Evolutionary conservation across 2,797 vertebrate species (phyloP).

Genomic region (Syngnathus rostellatus): DNA sequence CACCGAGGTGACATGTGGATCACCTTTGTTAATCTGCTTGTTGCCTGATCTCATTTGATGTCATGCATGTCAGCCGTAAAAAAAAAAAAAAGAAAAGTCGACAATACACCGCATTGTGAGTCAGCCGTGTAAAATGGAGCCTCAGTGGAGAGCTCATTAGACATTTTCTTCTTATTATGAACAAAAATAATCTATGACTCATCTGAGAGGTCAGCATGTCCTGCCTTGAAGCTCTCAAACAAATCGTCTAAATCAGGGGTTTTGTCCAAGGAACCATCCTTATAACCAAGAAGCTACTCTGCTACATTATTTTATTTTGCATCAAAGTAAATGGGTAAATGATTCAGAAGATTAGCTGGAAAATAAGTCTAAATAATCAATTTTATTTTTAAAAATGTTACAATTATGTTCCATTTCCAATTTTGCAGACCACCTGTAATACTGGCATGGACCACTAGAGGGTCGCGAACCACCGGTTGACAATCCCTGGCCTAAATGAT

Average conservation of each 20-base stretch:
- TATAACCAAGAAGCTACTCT: no score
- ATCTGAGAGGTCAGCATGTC: not conserved
- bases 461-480: no score
- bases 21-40: not conserved
- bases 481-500: no score
- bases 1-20: not conserved
- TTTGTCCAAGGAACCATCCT: no score
- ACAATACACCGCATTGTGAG: slow-evolving; percentile 3
- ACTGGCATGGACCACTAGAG: no score
- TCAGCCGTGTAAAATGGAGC: not conserved
- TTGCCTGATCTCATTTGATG: not conserved
- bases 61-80: not conserved
- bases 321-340: no score
- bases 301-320: no score
- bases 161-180: not conserved
- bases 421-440: no score
- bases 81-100: not conserved
- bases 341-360: no score
- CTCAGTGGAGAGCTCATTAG: not conserved
- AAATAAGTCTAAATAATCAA: no score
- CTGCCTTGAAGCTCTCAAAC: not conserved
- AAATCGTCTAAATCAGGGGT: not conserved
- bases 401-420: no score
- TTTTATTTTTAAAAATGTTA: no score
- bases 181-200: not conserved